Conservation (phyloP, 1,140 invertebrate genomes). For the Triops cancriformis region DNA sequence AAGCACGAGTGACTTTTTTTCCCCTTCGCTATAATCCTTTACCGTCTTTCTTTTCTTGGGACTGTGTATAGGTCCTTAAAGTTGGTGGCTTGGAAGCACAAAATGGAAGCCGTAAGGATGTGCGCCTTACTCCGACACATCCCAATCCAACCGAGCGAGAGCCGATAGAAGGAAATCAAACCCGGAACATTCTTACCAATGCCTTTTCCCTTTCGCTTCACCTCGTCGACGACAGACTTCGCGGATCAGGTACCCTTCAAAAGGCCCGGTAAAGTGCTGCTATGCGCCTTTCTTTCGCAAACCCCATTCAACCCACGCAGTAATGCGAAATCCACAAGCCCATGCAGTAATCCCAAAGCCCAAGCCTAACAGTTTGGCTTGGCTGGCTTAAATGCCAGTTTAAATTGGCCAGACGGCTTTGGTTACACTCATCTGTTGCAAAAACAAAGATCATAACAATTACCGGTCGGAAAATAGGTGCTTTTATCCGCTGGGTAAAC, state of each 20-base stretch:
- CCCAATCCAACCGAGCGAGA: not conserved
- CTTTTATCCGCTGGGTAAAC: too few relatives aligned
- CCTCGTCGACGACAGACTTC: not conserved
- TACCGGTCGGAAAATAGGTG: too few relatives aligned
- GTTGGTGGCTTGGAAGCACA: slow-evolving; percentile 12
- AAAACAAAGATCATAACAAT: too few relatives aligned
- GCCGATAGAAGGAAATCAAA: slow-evolving; percentile 7
- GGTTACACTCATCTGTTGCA: too few relatives aligned
- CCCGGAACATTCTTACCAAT: not conserved
- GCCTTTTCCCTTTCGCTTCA: not conserved
- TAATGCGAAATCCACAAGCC: too few relatives aligned
- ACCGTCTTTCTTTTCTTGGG: not conserved
- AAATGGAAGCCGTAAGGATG: slow-evolving; percentile 9
- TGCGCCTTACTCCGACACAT: not conserved
- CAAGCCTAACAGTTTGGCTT: too few relatives aligned
- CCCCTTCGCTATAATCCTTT: not conserved
- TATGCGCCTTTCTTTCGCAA: too few relatives aligned
- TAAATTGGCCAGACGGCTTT: too few relatives aligned
- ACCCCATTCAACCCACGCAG: too few relatives aligned
- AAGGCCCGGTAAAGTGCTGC: not conserved
- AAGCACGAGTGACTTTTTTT: not conserved
- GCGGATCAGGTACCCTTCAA: not conserved
- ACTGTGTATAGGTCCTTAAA: not conserved
- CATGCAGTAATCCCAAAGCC: too few relatives aligned
- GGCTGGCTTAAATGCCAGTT: too few relatives aligned